A percentile compares a stretch with the other conserved stretches of the same genome.
Conservation (phyloP, 2,113 vertebrate species). For the Cyprinodon variegatus region DNA sequence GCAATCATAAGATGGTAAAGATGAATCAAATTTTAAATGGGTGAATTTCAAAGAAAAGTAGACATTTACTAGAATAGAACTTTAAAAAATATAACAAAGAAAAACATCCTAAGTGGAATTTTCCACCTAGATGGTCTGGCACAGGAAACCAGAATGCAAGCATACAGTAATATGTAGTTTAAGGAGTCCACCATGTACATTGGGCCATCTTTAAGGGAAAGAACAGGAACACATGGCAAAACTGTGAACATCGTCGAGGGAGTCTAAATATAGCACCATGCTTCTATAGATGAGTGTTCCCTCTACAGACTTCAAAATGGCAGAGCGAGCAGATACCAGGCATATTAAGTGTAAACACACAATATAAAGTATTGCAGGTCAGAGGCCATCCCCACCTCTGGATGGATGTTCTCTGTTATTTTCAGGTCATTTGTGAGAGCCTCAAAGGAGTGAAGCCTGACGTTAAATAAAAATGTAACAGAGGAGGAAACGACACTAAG, state of each 20-base stretch:
- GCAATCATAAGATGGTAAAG: too few species aligned
- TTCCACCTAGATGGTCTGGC: slow-evolving; percentile 1
- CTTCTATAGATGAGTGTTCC: slow-evolving; percentile 48
- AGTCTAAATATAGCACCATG: slow-evolving; percentile 59
- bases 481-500: slow-evolving; percentile 32
- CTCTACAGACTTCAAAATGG: slow-evolving; percentile 37
- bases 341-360: slow-evolving; percentile 60
- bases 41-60: too few species aligned
- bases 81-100: too few species aligned
- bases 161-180: slow-evolving; percentile 16
- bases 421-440: slow-evolving; percentile 38
- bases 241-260: slow-evolving; percentile 43
- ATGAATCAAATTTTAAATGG: too few species aligned
- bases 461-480: slow-evolving; percentile 58
- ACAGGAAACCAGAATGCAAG: slow-evolving; percentile 12
- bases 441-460: slow-evolving; percentile 20
- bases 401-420: slow-evolving; percentile 18
- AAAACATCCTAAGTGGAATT: not conserved
- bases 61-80: too few species aligned
- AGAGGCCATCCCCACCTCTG: slow-evolving; percentile 9
- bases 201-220: slow-evolving; percentile 9
- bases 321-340: slow-evolving; percentile 37
- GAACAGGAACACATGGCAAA: slow-evolving; percentile 36
- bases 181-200: slow-evolving; percentile 18
- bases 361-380: slow-evolving; percentile 39